Base-by-base conservation (phyloP, 2,113 vertebrate species). In the Microtus pennsylvanicus region DNA sequence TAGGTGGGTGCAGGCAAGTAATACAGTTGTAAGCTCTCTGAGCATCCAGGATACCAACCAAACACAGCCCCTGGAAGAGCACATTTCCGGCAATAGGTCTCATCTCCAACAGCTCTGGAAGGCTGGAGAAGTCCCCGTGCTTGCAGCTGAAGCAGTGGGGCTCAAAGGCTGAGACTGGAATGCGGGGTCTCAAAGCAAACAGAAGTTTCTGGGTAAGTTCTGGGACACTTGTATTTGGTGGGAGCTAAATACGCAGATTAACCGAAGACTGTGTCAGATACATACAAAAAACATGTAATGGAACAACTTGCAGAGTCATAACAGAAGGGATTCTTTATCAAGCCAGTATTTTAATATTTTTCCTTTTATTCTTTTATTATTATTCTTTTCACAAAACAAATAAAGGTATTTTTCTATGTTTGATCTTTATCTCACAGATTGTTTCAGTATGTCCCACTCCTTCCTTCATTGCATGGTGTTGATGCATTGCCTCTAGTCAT, bases 401-500 rank as follows among this genome's bases (percentile, higher is more conserved):
- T 61, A 82, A 35, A 55, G 33, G 7, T 76, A 11, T 26, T 76
- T 88, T 65, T 81, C 42, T 12, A 33, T 30, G 8, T 21, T 55
- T 45, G 10, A 3, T 21, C 16, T 22, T 77, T 17, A 17, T 77
- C 69, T 52, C 35, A n/a, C 76, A 10, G 8, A 55, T 33, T 50
- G 4, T 24, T 52, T 80, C 11, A 3, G 70, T n/a, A 7, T 5
- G 33, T 4, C 16, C 3, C 5, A 9, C 8, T n/a, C 5, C 28
- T n/a, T 52, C 33, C 21, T 55, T 42, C 21, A 26, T 7, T n/a
- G 10, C 13, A 17, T 55, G 3, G 63, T 45, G 3, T 5, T 52
- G 8, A 63, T 12, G 4, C 0, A 78, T 22, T 42, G 3, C 3
- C 9, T 61, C 14, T 14, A 30, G 38, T 10, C 45, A 28, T 50